Percentiles rank a stretch among this genome's conserved stretches.
Evolutionary conservation across 2,113 vertebrate species (phyloP).

Genomic region (Pollachius pollachius): DNA sequence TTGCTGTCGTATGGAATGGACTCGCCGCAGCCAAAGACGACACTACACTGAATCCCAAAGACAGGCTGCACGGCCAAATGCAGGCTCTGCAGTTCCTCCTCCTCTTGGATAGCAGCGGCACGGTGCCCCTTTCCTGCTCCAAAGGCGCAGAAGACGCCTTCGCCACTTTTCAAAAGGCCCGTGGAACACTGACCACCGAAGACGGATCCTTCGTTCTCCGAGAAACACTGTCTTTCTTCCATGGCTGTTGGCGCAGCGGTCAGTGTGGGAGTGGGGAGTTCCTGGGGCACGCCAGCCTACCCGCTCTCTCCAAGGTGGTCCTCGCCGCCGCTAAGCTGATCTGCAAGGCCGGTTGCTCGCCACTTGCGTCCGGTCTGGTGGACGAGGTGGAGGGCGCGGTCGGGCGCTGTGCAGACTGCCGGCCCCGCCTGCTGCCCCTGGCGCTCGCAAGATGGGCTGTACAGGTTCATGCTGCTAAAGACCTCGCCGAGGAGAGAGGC

Average conservation of each 20-base stretch:
- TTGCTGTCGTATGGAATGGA: slow-evolving; percentile 80
- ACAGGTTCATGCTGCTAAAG: slow-evolving; percentile 50
- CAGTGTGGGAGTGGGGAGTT: not conserved
- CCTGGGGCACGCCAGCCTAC: slow-evolving; percentile 8
- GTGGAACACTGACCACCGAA: slow-evolving; percentile 38
- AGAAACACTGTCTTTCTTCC: slow-evolving; percentile 46
- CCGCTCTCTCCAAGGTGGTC: slow-evolving; percentile 72
- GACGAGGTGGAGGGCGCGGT: slow-evolving; percentile 37
- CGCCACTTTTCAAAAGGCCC: slow-evolving; percentile 63
- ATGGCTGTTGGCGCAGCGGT: slow-evolving; percentile 9
- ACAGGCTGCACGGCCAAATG: slow-evolving; percentile 64
- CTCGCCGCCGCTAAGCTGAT: slow-evolving; percentile 69
- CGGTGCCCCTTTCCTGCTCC: slow-evolving; percentile 19
- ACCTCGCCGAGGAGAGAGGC: not conserved
- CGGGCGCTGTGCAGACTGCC: not conserved
- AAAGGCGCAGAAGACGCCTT: slow-evolving; percentile 72
- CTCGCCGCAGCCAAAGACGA: slow-evolving; percentile 36
- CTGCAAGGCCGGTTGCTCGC: slow-evolving; percentile 65
- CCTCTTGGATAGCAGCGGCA: slow-evolving; percentile 66
- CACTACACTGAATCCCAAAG: slow-evolving; percentile 22
- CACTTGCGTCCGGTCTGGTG: slow-evolving; percentile 50
- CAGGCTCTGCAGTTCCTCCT: slow-evolving; percentile 81
- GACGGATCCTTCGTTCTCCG: slow-evolving; percentile 69
- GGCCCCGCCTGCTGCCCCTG: slow-evolving; percentile 23
- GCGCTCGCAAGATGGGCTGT: slow-evolving; percentile 61